Conservation (phyloP, 2,113 vertebrate genomes). For the Chaetodon trifascialis region DNA sequence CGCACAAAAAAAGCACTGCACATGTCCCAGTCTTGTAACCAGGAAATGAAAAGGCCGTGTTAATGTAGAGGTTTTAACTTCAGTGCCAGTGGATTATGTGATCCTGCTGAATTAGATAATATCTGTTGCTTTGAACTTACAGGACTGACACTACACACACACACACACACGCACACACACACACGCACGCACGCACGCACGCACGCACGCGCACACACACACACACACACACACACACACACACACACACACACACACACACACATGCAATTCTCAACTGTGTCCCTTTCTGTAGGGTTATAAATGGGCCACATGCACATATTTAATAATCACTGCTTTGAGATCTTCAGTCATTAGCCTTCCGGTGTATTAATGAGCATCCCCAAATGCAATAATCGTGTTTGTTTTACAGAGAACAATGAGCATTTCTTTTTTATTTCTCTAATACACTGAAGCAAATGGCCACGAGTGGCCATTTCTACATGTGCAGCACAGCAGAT, state of each 20-base stretch:
- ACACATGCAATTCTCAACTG: neutral
- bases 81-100: constrained; percentile 49
- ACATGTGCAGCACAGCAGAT: constrained; percentile 13
- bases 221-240: neutral
- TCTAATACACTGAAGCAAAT: constrained; percentile 34
- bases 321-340: constrained; percentile 29
- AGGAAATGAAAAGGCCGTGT: constrained; percentile 61
- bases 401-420: constrained; percentile 54
- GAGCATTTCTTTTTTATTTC: constrained; percentile 35
- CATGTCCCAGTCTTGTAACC: constrained; percentile 38
- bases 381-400: constrained; percentile 40
- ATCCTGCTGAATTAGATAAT: constrained; percentile 57
- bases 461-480: constrained; percentile 27
- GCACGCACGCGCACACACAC: neutral
- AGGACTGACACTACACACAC: constrained; percentile 16
- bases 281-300: constrained; percentile 4
- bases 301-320: constrained; percentile 16
- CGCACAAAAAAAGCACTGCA: constrained; percentile 27
- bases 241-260: neutral
- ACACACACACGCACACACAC: neutral
- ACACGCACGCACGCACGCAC: neutral
- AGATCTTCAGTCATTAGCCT: constrained; percentile 36
- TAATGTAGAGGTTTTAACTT: constrained; percentile 51
- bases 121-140: constrained; percentile 47
- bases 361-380: constrained; percentile 45